Evolutionary conservation across 1,140 invertebrate species (phyloP), one percentile per base, ranked within the genome.

Genomic region (Fopius arisanus): DNA sequence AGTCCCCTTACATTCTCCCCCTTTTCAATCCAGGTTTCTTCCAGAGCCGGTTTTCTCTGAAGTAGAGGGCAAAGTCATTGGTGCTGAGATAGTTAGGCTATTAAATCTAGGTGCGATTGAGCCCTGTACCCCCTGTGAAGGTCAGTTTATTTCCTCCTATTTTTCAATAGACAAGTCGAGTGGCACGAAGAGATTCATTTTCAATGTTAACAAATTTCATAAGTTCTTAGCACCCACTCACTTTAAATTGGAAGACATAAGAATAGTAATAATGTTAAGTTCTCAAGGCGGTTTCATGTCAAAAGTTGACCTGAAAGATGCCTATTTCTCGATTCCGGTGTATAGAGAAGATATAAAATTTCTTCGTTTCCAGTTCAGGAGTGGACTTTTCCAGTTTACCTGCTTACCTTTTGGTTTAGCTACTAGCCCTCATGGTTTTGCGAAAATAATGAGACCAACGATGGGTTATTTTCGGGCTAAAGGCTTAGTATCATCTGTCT

Each of bases 391-490:
- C 62, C 51, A 79, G 63, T 79, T 75, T 48, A 74, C 37, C 16
- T 76, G 73, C 59, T 29, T 79, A n/a, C 74, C 67, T 7, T 80
- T 75, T 66, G 79, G 78, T 6, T 41, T 79, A 23, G 75, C 33
- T 41, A 63, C 67, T 19, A 77, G 78, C 7, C 75, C 78, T 0
- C 73, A 67, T 40, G 33, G 74, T 14, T 80, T 77, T 74, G 75
- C 74, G 10, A 78, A 79, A 74, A 40, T 80, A 40, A 79, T 79
- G 59, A 78, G 78, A 62, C 71, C 77, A 10, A 67, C 79, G 4
- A 31, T 79, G 33, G 33, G 33, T 6, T 37, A 67, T 23, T 7
- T 67, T 26, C 29, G 66, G 26, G 31, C 21, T 23, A 67, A 31
- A 67, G 66, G 66, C n/a, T 23, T 65, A 7, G 9, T 67, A 37